Evolutionary conservation across 2,797 vertebrate species (phyloP).

Genomic region (Acrocephalus scirpaceus): DNA sequence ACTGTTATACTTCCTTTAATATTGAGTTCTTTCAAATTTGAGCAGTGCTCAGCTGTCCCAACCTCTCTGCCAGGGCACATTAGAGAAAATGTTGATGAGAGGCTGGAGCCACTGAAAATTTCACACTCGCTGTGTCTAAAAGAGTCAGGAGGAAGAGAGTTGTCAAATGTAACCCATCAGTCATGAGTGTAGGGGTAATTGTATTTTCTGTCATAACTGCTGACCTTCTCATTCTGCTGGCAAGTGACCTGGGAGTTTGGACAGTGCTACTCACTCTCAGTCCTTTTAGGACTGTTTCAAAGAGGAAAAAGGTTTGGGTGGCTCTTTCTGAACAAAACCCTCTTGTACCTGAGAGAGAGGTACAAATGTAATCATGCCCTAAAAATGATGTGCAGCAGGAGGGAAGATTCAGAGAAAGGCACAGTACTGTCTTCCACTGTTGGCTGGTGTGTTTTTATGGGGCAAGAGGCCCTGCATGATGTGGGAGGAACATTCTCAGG

Average conservation of each 20-base stretch:
- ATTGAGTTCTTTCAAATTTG: neutral
- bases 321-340: neutral
- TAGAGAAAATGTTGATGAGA: neutral
- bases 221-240: neutral
- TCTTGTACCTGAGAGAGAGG: neutral
- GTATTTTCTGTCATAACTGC: neutral
- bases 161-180: neutral
- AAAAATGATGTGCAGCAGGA: neutral
- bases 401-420: neutral
- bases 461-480: neutral
- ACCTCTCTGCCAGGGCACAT: neutral
- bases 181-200: neutral
- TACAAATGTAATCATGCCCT: neutral
- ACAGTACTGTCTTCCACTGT: neutral
- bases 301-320: neutral
- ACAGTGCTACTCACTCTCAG: neutral
- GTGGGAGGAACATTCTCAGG: neutral
- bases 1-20: neutral
- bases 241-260: neutral
- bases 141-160: neutral
- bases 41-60: neutral
- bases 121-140: neutral
- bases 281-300: neutral
- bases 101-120: constrained; percentile 1
- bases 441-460: neutral